Base-by-base conservation (phyloP, 2,888 invertebrate genomes). In the Sphaerophoria taeniata region DNA sequence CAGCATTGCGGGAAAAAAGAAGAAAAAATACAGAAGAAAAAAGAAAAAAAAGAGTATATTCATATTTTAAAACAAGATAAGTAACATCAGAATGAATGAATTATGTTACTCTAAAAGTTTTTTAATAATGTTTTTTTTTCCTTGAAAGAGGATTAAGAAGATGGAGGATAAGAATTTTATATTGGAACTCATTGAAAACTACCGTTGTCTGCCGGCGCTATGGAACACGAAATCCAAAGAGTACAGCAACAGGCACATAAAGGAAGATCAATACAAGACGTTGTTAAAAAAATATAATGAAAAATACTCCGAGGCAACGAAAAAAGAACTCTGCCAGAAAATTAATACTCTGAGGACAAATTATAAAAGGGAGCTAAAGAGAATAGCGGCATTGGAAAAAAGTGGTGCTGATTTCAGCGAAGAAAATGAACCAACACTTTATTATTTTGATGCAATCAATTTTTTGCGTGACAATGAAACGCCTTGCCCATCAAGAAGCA, bases 281-380 rank as follows among this genome's bases (percentile, higher is more conserved):
- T 31, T 47, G 1, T 31, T 61, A 2, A n/a, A 11, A 24, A 47
- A 61, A 61, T 47, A 61, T 24, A 61, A 31, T 12, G 47, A 61
- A 61, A 61, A 45, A 34, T 43, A 43, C 45, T 31, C 31, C 3
- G 56, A 70, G 3, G 70, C 60, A 51, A 24, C 34, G 2, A 72
- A 60, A 72, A 51, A 36, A n/a, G 72, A 72, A 2, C 36, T 72
- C 3, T 31, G 51, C 0, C 47, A 39, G 39, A 60, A 72, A 72
- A 72, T 61, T 11, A 72, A 72, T 72, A 39, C 34, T 5, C 36
- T 72, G 11, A 14, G 60, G 51, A 49, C 49, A 5, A 49, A 49
- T n/a, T 49, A 49, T 14, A n/a, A 31, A 53, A 31, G 11, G 53
- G 31, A 53, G n/a, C 14, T 45, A 4, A 49, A 49, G 14, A n/a